Evolutionary conservation across 2,888 invertebrate genomes (phyloP).

Genomic region (Xanthorhoe designata): DNA sequence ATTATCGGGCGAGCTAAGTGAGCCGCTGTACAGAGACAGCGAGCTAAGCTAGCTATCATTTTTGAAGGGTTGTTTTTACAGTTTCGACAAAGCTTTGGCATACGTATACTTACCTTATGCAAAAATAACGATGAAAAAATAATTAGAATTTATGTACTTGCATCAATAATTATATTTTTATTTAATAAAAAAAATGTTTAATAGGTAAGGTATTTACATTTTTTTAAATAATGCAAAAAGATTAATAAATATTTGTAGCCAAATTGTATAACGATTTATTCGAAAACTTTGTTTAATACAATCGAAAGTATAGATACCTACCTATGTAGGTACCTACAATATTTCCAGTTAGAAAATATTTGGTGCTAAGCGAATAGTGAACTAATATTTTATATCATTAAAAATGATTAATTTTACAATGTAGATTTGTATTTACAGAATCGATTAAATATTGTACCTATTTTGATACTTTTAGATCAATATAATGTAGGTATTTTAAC

Average conservation of each 20-base stretch:
- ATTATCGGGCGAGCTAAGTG: not conserved
- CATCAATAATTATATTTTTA: too few species aligned
- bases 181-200: too few species aligned
- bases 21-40: not conserved
- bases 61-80: not conserved
- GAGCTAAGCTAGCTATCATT: not conserved
- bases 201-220: too few species aligned
- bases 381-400: slow-evolving; percentile 56
- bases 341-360: slow-evolving; percentile 46
- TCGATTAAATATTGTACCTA: slow-evolving; percentile 50
- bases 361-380: slow-evolving; percentile 68
- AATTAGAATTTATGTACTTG: too few species aligned
- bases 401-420: slow-evolving; percentile 49
- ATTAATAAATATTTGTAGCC: too few species aligned
- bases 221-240: too few species aligned
- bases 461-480: slow-evolving; percentile 45
- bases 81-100: not conserved
- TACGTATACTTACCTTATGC: too few species aligned
- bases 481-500: slow-evolving; percentile 75
- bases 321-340: too few species aligned
- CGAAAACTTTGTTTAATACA: too few species aligned
- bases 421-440: slow-evolving; percentile 65
- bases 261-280: too few species aligned
- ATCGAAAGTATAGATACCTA: too few species aligned
- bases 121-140: too few species aligned